Percentiles rank a stretch among this genome's conserved stretches.
Conservation (phyloP, 2,113 vertebrate species). For the Ammodytes marinus region DNA sequence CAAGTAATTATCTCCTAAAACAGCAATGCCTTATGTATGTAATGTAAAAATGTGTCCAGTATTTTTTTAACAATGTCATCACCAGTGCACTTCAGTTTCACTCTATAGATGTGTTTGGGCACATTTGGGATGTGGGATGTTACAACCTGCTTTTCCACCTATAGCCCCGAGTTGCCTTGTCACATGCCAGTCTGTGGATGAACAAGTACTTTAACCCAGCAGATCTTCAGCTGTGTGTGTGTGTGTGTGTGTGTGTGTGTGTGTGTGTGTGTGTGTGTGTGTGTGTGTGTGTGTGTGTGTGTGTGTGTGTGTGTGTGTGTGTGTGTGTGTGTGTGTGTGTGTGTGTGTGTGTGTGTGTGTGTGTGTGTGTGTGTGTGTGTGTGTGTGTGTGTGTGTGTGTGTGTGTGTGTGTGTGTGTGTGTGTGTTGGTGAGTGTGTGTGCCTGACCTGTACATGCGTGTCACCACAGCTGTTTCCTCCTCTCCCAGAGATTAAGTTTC, state of each 20-base stretch:
- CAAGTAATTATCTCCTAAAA: not conserved
- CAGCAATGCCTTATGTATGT: not conserved
- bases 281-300: conserved; percentile 9
- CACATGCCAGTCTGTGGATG: conserved; percentile 66
- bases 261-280: conserved; percentile 23
- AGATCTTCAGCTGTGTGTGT: conserved; percentile 58
- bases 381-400: conserved; percentile 5
- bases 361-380: conserved; percentile 22
- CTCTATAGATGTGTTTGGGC: conserved; percentile 6
- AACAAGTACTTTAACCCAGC: conserved; percentile 62
- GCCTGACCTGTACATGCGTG: conserved; percentile 24
- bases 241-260: conserved; percentile 8
- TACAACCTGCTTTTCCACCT: conserved; percentile 59
- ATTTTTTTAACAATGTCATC: not conserved
- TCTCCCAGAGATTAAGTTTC: conserved; percentile 78
- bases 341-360: conserved; percentile 27
- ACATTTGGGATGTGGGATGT: conserved; percentile 32
- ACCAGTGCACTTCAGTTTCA: not conserved
- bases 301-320: conserved; percentile 17
- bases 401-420: conserved; percentile 7
- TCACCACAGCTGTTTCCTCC: conserved; percentile 77
- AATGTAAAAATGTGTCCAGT: not conserved
- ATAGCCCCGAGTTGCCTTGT: conserved; percentile 68
- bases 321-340: not conserved
- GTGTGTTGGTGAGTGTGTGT: conserved; percentile 3